Evolutionary conservation across 2,888 invertebrate genomes (phyloP), one percentile per base, ranked within the genome.

Genomic region (Hydrotaea diabolus): DNA sequence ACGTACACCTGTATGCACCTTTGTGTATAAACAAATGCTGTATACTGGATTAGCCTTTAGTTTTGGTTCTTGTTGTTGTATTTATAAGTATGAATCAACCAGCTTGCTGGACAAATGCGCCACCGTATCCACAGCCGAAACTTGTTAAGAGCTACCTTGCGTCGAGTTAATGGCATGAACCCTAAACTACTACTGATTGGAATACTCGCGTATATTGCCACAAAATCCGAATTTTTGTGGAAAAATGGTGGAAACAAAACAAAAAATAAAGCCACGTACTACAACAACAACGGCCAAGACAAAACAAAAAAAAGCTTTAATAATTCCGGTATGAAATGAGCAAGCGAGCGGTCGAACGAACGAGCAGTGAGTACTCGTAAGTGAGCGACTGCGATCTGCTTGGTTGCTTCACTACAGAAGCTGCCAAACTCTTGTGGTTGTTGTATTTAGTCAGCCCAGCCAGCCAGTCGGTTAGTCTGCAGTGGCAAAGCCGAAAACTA

Each of bases 301-400:
- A 13, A 39, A 74, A 55, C 49, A 71, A 80, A 49, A 55, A 21
- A 83, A 78, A 85, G 83, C 85, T 85, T 85, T 73, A 75, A 77
- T 57, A 78, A 83, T 82, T 83, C 31, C 82, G 21, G 74, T 59
- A 64, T 57, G 43, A 43, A 77, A 62, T 69, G 19, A 39, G 36
- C 43, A 55, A 11, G 23, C n/a, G 15, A 31, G 43, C 17, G 69
- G 2, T 5, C 46, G 39, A 43, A 15, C 49, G 26, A 23, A 15
- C 46, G 39, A 43, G 15, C 43, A 11, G n/a, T 21, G 15, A 53
- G 64, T 76, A n/a, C n/a, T n/a, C n/a, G n/a, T n/a, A 39, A 77
- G 53, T 80, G 78, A 83, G 77, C 81, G 82, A 77, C 77, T 85
- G 13, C 82, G 81, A 86, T 85, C 43, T 77, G 81, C 76, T 84